These are phyloP conservation scores for Montipora cactus DNA, from an alignment of 64 coral and sea anemone species.

Conservation along the genomic window DNA sequence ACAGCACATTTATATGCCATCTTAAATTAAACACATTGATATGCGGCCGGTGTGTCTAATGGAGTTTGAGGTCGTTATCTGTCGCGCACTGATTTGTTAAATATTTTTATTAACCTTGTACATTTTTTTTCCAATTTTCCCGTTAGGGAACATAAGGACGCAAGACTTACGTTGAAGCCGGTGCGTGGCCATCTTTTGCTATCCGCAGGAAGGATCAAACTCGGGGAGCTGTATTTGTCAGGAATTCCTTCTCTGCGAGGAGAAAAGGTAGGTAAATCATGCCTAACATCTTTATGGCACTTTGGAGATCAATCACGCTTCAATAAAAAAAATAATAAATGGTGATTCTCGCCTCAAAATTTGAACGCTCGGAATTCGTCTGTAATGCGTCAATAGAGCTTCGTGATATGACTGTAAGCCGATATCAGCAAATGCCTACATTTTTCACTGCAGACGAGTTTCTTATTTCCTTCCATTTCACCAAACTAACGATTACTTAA, in stretches of 20 bases:
- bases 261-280: conserved; percentile 32
- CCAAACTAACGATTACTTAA: not conserved
- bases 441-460: not conserved
- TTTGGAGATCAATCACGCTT: not conserved
- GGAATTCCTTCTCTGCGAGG: conserved; percentile 57
- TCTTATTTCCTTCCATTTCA: not conserved
- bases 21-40: not conserved
- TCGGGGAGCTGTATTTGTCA: conserved; percentile 67
- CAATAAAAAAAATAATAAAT: not conserved
- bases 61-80: conserved; percentile 36
- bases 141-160: conserved; percentile 6
- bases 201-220: conserved; percentile 52
- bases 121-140: not conserved
- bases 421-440: conserved; percentile 32
- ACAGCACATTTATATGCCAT: no score
- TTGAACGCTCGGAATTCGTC: conserved; percentile 34
- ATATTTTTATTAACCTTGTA: conserved; percentile 32
- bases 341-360: conserved; percentile 5
- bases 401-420: conserved; percentile 44
- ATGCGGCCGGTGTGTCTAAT: not conserved
- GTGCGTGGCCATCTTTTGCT: conserved; percentile 23
- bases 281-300: no score
- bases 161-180: not conserved
- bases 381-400: conserved; percentile 6
- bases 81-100: not conserved